These are phyloP conservation scores for Hippocampus barbouri DNA, from an alignment of 2,113 vertebrate species.

Conservation along the genomic window DNA sequence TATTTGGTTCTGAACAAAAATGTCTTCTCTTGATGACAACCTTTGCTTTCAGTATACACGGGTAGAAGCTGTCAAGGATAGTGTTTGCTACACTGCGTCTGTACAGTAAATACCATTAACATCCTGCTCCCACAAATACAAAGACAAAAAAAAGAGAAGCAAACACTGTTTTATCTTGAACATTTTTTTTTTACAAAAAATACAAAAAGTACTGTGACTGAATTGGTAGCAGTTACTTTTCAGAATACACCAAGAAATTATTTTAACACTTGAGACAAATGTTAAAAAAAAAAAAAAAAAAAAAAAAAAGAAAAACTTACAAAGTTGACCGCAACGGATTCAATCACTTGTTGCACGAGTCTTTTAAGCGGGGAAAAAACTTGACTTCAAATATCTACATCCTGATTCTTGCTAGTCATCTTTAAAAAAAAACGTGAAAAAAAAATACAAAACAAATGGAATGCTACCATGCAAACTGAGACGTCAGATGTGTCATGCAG, in stretches of 20 bases:
- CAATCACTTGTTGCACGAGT: constrained; percentile 23
- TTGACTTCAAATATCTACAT: constrained; percentile 62
- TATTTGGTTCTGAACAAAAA: constrained; percentile 54
- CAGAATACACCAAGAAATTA: constrained; percentile 50
- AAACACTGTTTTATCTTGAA: constrained; percentile 47
- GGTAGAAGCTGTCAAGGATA: constrained; percentile 31
- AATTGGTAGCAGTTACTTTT: constrained; percentile 45
- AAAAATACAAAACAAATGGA: constrained; percentile 29
- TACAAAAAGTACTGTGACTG: constrained; percentile 63
- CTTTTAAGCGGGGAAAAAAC: constrained; percentile 18
- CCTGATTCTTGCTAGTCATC: constrained; percentile 29
- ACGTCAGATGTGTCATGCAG: constrained; percentile 54
- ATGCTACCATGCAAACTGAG: constrained; percentile 53
- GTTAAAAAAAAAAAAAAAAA: constrained; percentile 62
- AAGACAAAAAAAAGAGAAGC: constrained; percentile 46
- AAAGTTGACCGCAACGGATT: constrained; percentile 38
- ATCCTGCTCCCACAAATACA: constrained; percentile 49
- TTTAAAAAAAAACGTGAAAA: constrained; percentile 1
- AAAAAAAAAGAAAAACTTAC: constrained; percentile 39
- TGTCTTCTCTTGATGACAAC: constrained; percentile 41
- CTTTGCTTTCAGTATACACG: constrained; percentile 37
- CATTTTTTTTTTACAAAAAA: constrained; percentile 63
- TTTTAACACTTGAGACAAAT: constrained; percentile 51
- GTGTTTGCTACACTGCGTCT: constrained; percentile 35
- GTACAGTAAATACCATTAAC: constrained; percentile 51